phyloP scores from a whole-genome alignment of 2,797 vertebrate species.

The Nannoperca obscura region DNA sequence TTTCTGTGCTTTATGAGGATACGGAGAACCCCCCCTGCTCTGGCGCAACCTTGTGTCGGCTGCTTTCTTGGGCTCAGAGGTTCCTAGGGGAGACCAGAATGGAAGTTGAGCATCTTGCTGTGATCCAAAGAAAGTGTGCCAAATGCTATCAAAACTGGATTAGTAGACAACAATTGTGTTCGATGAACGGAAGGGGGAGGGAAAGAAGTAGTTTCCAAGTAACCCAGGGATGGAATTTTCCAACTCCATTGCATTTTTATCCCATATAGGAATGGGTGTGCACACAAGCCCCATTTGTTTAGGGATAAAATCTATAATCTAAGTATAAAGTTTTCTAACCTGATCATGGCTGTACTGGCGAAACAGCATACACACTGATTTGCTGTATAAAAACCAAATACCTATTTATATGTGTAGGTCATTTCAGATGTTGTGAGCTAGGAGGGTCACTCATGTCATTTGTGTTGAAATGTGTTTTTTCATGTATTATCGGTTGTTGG shows the following conservation, averaged over 20 bases:
- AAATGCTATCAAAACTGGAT: slow-evolving; percentile 91
- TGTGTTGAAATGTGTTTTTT: slow-evolving; percentile 20
- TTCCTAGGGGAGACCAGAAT: slow-evolving; percentile 88
- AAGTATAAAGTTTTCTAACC: slow-evolving; percentile 19
- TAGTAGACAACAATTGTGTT: slow-evolving; percentile 87
- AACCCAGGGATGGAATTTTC: slow-evolving; percentile 85
- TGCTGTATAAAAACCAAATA: background rate
- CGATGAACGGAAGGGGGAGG: slow-evolving; percentile 79
- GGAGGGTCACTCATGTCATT: background rate
- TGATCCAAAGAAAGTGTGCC: slow-evolving; percentile 90
- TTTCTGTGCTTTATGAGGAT: slow-evolving; percentile 77
- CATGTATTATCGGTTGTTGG: background rate
- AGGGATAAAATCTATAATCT: slow-evolving; percentile 26
- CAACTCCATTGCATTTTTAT: slow-evolving; percentile 66
- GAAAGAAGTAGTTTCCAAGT: slow-evolving; percentile 84
- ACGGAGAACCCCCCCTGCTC: slow-evolving; percentile 76
- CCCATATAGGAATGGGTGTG: slow-evolving; percentile 53
- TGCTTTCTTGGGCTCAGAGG: slow-evolving; percentile 85
- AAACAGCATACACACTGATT: slow-evolving; percentile 8
- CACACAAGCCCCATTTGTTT: slow-evolving; percentile 47
- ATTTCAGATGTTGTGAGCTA: slow-evolving; percentile 10
- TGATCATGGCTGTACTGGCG: background rate
- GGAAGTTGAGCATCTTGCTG: slow-evolving; percentile 88
- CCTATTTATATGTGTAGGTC: background rate
- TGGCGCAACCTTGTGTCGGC: slow-evolving; percentile 81